Evolutionary conservation across 2,888 invertebrate genomes (phyloP).

Genomic region (Glyphotaelius pellucidus): DNA sequence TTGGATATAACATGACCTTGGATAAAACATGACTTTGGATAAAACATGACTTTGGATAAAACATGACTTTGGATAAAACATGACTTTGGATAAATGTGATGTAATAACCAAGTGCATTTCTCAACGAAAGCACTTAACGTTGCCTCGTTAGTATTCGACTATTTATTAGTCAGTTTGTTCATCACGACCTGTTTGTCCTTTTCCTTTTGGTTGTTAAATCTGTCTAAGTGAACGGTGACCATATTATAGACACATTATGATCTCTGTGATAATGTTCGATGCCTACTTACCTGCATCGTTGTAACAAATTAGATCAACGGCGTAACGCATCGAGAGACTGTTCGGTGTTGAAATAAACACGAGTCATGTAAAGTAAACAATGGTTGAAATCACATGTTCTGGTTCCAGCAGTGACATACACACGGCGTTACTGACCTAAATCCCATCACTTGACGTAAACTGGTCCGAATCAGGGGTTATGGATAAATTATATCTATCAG

Average conservation of each 20-base stretch:
- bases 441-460: neutral
- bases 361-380: neutral
- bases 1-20: too few relatives aligned
- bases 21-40: too few relatives aligned
- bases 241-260: neutral
- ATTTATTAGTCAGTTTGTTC: too few relatives aligned
- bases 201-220: neutral
- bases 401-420: neutral
- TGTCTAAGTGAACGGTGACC: neutral
- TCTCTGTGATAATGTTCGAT: neutral
- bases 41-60: too few relatives aligned
- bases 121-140: neutral
- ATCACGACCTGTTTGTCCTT: neutral
- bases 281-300: neutral
- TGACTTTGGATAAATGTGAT: too few relatives aligned
- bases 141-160: neutral
- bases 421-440: neutral
- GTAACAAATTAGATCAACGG: neutral
- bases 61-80: too few relatives aligned
- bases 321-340: too few relatives aligned
- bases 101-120: neutral
- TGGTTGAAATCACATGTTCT: constrained; percentile 17
- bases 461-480: neutral
- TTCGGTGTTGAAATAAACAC: neutral
- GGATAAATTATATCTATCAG: neutral